Conservation (phyloP, 2,113 vertebrate species). For the Euleptes europaea region DNA sequence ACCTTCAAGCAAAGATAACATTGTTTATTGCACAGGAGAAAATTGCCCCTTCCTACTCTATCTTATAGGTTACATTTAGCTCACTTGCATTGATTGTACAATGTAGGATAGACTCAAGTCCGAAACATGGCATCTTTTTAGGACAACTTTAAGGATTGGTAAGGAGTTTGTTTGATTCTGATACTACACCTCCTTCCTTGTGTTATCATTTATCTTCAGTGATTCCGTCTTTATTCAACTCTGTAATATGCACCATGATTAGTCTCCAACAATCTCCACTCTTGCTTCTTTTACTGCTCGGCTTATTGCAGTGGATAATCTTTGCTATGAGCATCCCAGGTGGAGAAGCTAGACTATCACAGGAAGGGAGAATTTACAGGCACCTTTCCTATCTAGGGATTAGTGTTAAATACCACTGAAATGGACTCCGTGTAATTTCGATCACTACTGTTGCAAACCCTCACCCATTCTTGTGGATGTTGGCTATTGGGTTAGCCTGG, state of each 20-base stretch:
- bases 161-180: neutral
- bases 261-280: neutral
- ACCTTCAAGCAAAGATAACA: neutral
- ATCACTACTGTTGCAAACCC: neutral
- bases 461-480: neutral
- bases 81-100: neutral
- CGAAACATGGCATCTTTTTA: neutral
- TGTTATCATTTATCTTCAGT: neutral
- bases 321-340: neutral
- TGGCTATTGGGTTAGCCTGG: neutral
- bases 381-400: neutral
- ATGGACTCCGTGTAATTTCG: neutral
- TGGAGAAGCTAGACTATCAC: neutral
- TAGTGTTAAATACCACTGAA: neutral
- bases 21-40: neutral
- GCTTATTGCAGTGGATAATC: neutral
- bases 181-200: neutral
- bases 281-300: neutral
- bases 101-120: neutral
- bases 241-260: neutral
- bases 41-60: neutral
- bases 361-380: neutral
- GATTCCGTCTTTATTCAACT: neutral
- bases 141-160: neutral
- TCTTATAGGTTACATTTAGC: neutral